Conservation (phyloP, 2,797 vertebrate genomes). For the Tapirus indicus region DNA sequence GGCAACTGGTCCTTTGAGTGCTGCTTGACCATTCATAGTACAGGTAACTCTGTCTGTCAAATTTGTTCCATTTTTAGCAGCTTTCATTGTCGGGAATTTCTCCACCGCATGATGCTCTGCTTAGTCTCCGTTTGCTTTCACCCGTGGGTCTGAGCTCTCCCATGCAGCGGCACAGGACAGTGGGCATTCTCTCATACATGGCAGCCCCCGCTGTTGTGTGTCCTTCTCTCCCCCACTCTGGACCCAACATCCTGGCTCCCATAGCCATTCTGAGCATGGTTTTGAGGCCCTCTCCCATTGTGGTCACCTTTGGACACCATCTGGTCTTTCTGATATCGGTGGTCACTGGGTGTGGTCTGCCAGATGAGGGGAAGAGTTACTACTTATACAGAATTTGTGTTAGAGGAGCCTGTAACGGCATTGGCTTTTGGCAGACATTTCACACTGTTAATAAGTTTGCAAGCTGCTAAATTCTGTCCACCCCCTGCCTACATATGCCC, state of each 20-base stretch:
- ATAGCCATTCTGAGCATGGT: rapidly evolving
- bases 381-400: background rate
- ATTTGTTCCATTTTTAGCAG: background rate
- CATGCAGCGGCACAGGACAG: background rate
- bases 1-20: background rate
- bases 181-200: background rate
- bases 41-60: background rate
- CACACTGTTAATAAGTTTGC: background rate
- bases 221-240: background rate
- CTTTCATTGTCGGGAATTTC: rapidly evolving
- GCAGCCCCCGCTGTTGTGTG: too few species aligned
- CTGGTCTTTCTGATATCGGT: rapidly evolving
- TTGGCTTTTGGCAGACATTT: background rate
- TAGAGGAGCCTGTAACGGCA: background rate
- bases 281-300: background rate
- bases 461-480: background rate
- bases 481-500: background rate
- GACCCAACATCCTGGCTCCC: background rate
- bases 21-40: background rate
- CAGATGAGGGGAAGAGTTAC: background rate
- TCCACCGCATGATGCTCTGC: background rate
- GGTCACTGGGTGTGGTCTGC: background rate
- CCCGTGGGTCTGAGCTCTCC: background rate
- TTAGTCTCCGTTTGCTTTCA: background rate
- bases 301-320: too few species aligned